A percentile compares a stretch with the other conserved stretches of the same genome.
These are phyloP conservation scores for Dermatemys mawii DNA, from an alignment of 2,113 vertebrate species.

Conservation along the genomic window DNA sequence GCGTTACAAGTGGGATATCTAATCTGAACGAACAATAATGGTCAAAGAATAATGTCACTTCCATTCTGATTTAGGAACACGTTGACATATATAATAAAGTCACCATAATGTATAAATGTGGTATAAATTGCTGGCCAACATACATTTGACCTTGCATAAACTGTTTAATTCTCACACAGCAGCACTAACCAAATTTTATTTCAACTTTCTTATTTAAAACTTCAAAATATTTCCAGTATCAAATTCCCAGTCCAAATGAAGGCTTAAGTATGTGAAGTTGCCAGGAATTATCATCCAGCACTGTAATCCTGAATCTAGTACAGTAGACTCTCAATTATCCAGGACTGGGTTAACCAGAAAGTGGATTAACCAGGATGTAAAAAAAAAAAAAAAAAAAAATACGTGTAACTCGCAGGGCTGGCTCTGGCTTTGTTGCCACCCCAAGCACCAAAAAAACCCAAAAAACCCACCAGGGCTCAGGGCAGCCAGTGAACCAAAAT, in stretches of 20 bases:
- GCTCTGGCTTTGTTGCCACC: no score
- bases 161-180: not conserved
- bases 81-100: not conserved
- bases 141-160: not conserved
- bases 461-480: no score
- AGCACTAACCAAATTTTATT: not conserved
- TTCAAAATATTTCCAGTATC: not conserved
- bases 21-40: not conserved
- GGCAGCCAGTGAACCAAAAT: no score
- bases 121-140: not conserved
- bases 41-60: not conserved
- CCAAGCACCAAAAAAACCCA: no score
- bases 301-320: not conserved
- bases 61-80: not conserved
- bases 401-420: no score
- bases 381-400: no score
- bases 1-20: not conserved
- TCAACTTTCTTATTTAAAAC: constrained; percentile 1
- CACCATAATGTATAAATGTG: not conserved
- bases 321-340: no score
- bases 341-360: no score
- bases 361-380: no score
- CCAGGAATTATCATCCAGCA: not conserved
- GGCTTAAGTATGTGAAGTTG: not conserved
- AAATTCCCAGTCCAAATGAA: constrained; percentile 6